Conservation (phyloP, 2,888 invertebrate genomes). For the Tanaodytes sp. region DNA sequence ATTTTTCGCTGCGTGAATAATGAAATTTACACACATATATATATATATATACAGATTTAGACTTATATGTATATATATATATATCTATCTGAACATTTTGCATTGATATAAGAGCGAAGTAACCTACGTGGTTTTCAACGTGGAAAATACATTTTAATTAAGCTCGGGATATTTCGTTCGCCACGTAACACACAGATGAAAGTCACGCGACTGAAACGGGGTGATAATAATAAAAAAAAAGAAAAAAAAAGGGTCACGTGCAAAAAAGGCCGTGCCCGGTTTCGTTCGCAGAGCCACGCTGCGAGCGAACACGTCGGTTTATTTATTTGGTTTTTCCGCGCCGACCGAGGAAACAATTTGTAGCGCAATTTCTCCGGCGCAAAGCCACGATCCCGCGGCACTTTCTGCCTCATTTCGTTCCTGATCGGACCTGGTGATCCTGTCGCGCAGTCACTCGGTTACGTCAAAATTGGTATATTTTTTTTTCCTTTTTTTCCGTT, state of each 20-base stretch:
- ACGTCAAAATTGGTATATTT: conserved; percentile 44
- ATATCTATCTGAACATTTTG: too few species aligned
- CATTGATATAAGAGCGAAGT: too few species aligned
- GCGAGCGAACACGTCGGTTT: conserved; percentile 31
- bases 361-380: conserved; percentile 59
- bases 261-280: conserved; percentile 28
- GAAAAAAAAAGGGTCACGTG: conserved; percentile 44
- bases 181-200: too few species aligned
- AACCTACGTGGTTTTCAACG: too few species aligned
- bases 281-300: not conserved
- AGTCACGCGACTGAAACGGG: conserved; percentile 41
- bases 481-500: too few species aligned
- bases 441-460: conserved; percentile 60
- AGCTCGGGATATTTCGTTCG: conserved; percentile 18
- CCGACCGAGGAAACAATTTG: conserved; percentile 60
- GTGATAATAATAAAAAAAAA: too few species aligned
- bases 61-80: too few species aligned
- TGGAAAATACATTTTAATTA: conserved; percentile 42
- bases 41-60: too few species aligned
- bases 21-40: too few species aligned
- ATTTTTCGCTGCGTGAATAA: too few species aligned
- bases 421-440: conserved; percentile 37
- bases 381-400: conserved; percentile 34
- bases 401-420: conserved; percentile 51
- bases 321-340: conserved; percentile 50